Conservation (phyloP, 2,797 vertebrate species). For the Clarias fuscus region DNA sequence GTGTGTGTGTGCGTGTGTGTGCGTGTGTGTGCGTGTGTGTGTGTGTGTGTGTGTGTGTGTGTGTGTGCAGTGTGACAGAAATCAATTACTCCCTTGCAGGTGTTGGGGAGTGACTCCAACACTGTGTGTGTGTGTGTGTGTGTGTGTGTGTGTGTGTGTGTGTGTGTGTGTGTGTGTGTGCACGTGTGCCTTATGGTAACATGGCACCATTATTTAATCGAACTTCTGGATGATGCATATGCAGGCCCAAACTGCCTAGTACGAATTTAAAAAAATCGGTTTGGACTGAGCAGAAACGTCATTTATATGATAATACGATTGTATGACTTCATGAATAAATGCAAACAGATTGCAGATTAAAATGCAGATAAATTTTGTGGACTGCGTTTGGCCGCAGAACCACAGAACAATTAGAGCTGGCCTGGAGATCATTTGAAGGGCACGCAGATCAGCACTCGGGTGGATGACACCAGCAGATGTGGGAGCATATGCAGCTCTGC, state of each 20-base stretch:
- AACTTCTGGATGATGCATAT: constrained; percentile 49
- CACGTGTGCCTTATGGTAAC: constrained; percentile 27
- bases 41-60: not conserved
- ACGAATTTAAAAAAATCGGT: constrained; percentile 33
- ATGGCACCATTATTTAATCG: constrained; percentile 54
- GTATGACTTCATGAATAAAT: constrained; percentile 60
- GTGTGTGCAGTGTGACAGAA: constrained; percentile 44
- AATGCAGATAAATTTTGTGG: constrained; percentile 47
- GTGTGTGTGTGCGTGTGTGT: not conserved
- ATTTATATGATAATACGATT: constrained; percentile 62
- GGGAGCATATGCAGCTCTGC: constrained; percentile 39
- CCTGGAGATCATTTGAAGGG: constrained; percentile 56
- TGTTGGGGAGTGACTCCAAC: constrained; percentile 43
- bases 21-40: constrained; percentile 7
- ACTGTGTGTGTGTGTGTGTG: constrained; percentile 24
- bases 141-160: constrained; percentile 13
- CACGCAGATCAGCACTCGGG: constrained; percentile 35
- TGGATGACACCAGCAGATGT: constrained; percentile 49
- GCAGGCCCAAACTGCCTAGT: constrained; percentile 42
- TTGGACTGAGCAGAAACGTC: constrained; percentile 44
- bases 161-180: constrained; percentile 19
- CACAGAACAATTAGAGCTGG: constrained; percentile 52
- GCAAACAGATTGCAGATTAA: constrained; percentile 54
- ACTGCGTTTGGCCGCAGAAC: constrained; percentile 37
- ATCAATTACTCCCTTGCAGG: constrained; percentile 57